phyloP scores from a whole-genome alignment of 2,113 vertebrate genomes.

The Phrynosoma platyrhinos region DNA sequence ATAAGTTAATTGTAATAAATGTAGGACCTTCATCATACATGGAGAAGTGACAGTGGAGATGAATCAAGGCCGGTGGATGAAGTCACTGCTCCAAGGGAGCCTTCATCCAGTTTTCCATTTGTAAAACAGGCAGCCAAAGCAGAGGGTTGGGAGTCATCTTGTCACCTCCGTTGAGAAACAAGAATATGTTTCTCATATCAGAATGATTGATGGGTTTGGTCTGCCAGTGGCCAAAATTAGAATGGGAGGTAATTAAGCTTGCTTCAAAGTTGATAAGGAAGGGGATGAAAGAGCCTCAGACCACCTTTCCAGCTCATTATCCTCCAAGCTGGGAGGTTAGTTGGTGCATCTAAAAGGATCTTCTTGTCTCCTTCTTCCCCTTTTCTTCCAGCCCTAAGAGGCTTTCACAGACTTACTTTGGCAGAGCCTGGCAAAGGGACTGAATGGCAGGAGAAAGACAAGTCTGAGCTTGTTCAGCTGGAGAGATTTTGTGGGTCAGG shows the following conservation, averaged over 20 bases:
- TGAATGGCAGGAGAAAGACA: background rate
- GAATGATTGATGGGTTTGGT: conserved; percentile 63
- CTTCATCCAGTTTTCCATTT: conserved; percentile 68
- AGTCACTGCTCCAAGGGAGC: conserved; percentile 66
- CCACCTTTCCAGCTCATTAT: background rate
- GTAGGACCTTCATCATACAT: conserved; percentile 55
- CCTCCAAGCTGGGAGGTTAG: conserved; percentile 37
- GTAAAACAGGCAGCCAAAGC: conserved; percentile 51
- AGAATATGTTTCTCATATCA: accelerated
- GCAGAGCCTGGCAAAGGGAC: background rate
- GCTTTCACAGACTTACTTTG: background rate
- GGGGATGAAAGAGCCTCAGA: conserved; percentile 40
- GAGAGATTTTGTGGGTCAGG: background rate
- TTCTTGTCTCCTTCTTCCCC: background rate
- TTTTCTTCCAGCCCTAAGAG: background rate
- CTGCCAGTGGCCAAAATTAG: conserved; percentile 53
- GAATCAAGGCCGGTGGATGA: conserved; percentile 66
- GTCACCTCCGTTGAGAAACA: conserved; percentile 60
- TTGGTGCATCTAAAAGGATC: too few species aligned
- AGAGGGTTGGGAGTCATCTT: conserved; percentile 15
- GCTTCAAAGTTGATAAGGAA: conserved; percentile 10
- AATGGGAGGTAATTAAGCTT: conserved; percentile 20
- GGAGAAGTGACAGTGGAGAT: conserved; percentile 44
- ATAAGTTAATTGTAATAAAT: conserved; percentile 72
- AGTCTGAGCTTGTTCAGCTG: conserved; percentile 20